Percentiles rank a stretch among this genome's conserved stretches.
Conservation (phyloP, 2,113 vertebrate genomes). For the Mugil cephalus region DNA sequence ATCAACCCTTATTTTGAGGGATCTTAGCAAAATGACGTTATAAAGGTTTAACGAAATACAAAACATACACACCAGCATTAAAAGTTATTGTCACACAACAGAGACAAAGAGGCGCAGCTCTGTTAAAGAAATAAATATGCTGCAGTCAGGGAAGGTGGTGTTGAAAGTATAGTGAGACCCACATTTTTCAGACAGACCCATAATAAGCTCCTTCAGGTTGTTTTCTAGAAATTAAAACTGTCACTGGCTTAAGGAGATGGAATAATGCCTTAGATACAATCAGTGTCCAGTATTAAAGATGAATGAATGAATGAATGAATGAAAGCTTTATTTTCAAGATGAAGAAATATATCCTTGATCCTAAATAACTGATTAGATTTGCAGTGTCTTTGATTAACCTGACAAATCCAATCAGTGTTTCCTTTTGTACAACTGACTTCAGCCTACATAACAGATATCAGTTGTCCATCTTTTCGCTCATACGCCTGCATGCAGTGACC, state of each 20-base stretch:
- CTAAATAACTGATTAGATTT: neutral
- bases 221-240: slow-evolving; percentile 33
- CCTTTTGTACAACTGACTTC: neutral
- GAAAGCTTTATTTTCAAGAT: too few species aligned
- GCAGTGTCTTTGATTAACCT: neutral
- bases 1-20: too few species aligned
- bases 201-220: slow-evolving; percentile 10
- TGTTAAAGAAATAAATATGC: too few species aligned
- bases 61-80: neutral
- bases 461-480: neutral
- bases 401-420: neutral
- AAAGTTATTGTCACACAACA: too few species aligned
- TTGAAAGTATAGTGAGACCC: slow-evolving; percentile 6
- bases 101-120: neutral
- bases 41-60: too few species aligned
- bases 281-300: too few species aligned
- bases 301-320: too few species aligned
- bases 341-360: neutral
- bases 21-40: too few species aligned
- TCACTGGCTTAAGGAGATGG: slow-evolving; percentile 12
- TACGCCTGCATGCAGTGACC: neutral
- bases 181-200: slow-evolving; percentile 16
- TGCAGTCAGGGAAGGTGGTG: neutral
- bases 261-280: neutral
- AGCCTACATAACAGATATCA: neutral